Base-by-base conservation (phyloP, 2,113 vertebrate species). In the Sebastes fasciatus region DNA sequence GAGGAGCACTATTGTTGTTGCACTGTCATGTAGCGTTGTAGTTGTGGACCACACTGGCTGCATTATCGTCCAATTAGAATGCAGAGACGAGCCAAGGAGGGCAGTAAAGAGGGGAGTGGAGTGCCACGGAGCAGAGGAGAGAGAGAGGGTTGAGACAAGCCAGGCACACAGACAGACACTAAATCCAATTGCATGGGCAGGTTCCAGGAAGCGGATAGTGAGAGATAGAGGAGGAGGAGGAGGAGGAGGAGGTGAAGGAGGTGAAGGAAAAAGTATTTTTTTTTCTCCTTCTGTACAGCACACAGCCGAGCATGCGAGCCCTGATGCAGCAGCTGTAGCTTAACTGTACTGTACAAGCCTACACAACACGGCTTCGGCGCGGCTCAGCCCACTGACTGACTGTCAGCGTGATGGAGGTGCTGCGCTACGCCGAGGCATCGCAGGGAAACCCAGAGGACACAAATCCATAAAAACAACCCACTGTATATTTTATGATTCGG, bases 101-200 rank as follows among this genome's bases (percentile, higher is more conserved):
- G 68, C 84, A 84, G 83, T 68, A 68, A 84, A 84, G 77, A 88
- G 80, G 72, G 65, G 68, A 86, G 85, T 57, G 77, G 74, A 89
- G 89, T 62, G 88, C 62, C 74, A 68, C n/a, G 73, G 73, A 87
- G 88, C 77, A 13, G 51, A 5, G 54, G 42, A 54, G 80, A 54
- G 51, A 62, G 63, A 77, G 74, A 74, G 75, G 80, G 67, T 62
- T 94, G 91, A 91, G 87, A 91, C 79, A 90, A 94, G 86, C 92
- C 92, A 93, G 92, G 88, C 85, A 85, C 91, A 90, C 93, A 91
- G 89, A 94, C 85, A 87, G 84, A 90, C 88, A 87, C 82, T 83
- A 94, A 94, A 95, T 95, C 92, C 92, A 91, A 91, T 92, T 92
- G 92, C 74, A 85, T 69, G 86, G 82, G 86, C 89, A 80, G 83